Conservation (phyloP, 2,888 invertebrate species). For the Drosophila ezoana region DNA sequence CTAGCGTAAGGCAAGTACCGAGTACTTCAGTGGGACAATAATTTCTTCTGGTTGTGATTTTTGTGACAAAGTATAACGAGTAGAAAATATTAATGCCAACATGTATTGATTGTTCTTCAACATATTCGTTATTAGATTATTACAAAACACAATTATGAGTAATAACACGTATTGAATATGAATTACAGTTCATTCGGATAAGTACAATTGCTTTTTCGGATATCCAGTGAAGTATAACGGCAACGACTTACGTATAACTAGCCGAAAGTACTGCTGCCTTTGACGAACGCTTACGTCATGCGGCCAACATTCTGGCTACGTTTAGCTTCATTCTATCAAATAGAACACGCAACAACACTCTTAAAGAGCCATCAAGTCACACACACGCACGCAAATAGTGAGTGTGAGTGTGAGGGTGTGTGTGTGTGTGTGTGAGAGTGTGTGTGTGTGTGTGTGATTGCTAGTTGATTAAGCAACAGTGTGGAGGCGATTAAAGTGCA, state of each 20-base stretch:
- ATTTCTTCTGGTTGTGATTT: no score
- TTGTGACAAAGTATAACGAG: no score
- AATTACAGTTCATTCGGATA: no score
- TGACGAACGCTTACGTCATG: conserved; percentile 66
- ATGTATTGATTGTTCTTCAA: no score
- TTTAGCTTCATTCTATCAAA: conserved; percentile 62
- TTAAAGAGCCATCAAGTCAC: conserved; percentile 60
- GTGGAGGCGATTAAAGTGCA: conserved; percentile 72
- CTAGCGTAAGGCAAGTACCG: no score
- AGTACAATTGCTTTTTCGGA: no score
- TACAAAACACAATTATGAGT: no score
- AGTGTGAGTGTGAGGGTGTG: conserved; percentile 20
- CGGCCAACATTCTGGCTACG: conserved; percentile 14
- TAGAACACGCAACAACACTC: conserved; percentile 55
- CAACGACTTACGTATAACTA: neutral
- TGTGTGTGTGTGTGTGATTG: conserved; percentile 46
- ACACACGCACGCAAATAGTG: conserved; percentile 12
- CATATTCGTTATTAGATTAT: no score
- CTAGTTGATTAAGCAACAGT: conserved; percentile 76
- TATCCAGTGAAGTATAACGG: no score
- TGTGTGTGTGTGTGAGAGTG: conserved; percentile 15
- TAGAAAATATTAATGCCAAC: no score
- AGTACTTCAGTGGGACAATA: no score
- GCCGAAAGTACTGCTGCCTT: conserved; percentile 18
- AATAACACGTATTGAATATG: no score